Conservation (phyloP, 2,888 invertebrate genomes). For the Trichopria drosophilae region DNA sequence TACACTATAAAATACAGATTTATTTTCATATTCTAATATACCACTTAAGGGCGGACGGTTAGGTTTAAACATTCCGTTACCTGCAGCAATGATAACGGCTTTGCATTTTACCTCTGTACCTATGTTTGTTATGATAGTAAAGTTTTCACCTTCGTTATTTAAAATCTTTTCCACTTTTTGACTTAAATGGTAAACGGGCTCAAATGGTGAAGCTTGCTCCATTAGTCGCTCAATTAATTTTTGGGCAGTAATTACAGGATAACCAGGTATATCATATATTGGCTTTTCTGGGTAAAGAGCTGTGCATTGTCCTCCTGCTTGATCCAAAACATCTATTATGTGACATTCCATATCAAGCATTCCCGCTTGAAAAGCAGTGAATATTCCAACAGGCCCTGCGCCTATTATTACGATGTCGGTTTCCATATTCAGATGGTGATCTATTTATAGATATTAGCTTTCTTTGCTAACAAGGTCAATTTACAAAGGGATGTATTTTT, state of each 20-base stretch:
- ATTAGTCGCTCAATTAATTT: constrained; percentile 13
- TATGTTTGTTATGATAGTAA: constrained; percentile 13
- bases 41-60: constrained; percentile 14
- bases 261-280: constrained; percentile 24
- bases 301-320: constrained; percentile 19
- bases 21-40: constrained; percentile 23
- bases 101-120: constrained; percentile 17
- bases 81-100: constrained; percentile 20
- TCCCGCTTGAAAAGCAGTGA: constrained; percentile 22
- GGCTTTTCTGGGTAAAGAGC: constrained; percentile 25
- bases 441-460: constrained; percentile 5
- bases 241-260: constrained; percentile 21
- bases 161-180: constrained; percentile 3
- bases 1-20: constrained; percentile 25
- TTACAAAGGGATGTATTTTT: constrained; percentile 5
- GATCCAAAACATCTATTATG: constrained; percentile 15
- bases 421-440: constrained; percentile 5
- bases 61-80: constrained; percentile 18
- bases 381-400: constrained; percentile 22
- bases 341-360: constrained; percentile 20
- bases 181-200: constrained; percentile 6
- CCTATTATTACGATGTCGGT: constrained; percentile 23
- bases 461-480: constrained; percentile 5
- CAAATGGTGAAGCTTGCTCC: constrained; percentile 18
- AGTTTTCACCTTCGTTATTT: constrained; percentile 12